Evolutionary conservation across 1,140 invertebrate genomes (phyloP).

Genomic region (Drosophila nigromelanica): DNA sequence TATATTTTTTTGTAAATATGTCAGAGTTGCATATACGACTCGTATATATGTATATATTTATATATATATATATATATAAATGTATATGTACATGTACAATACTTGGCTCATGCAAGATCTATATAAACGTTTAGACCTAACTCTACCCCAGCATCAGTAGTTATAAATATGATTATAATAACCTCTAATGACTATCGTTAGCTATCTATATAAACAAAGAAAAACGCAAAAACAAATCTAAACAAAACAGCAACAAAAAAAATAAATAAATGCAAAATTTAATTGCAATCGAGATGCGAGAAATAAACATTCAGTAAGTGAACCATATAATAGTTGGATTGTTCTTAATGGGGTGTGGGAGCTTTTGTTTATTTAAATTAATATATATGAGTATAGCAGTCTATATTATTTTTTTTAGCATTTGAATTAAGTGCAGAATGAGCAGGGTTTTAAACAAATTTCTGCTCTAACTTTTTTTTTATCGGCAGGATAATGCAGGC

Average conservation of each 20-base stretch:
- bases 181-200: conserved; percentile 44
- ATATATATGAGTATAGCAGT: no score
- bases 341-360: background rate
- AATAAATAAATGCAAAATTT: conserved; percentile 1
- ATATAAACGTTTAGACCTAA: conserved; percentile 38
- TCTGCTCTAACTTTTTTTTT: no score
- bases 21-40: conserved; percentile 36
- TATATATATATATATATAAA: conserved; percentile 11
- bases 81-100: conserved; percentile 28
- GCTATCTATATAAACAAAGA: conserved; percentile 23
- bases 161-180: conserved; percentile 33
- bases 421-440: no score
- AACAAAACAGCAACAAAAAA: conserved; percentile 1
- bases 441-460: no score
- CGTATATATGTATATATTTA: conserved; percentile 16
- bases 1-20: conserved; percentile 44
- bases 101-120: conserved; percentile 40
- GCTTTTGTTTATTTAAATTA: background rate
- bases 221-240: conserved; percentile 6
- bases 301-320: conserved; percentile 49
- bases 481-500: no score
- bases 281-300: conserved; percentile 22
- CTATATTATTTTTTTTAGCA: no score
- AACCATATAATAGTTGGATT: conserved; percentile 17
- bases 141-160: conserved; percentile 42